These are phyloP conservation scores for Zhengitettix transpicula DNA, from an alignment of 2,888 invertebrate genomes.

Conservation along the genomic window DNA sequence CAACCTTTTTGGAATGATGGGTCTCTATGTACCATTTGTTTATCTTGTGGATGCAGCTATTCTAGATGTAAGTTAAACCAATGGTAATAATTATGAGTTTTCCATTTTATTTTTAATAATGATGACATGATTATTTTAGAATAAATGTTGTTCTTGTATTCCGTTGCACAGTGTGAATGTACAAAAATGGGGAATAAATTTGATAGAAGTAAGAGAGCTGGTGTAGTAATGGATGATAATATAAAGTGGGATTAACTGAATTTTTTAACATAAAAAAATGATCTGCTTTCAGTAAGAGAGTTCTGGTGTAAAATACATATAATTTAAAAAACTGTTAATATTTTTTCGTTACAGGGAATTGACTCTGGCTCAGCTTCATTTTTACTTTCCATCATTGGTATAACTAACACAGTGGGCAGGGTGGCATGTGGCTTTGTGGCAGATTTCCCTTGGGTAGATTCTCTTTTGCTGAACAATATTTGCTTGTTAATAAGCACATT, in stretches of 20 bases:
- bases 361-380: constrained; percentile 54
- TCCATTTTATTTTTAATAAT: too few relatives aligned
- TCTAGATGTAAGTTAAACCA: constrained; percentile 37
- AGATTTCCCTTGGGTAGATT: constrained; percentile 81
- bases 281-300: too few relatives aligned
- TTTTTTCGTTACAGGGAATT: constrained; percentile 41
- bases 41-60: constrained; percentile 75
- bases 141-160: too few relatives aligned
- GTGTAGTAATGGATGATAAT: too few relatives aligned
- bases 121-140: too few relatives aligned
- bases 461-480: constrained; percentile 81
- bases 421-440: constrained; percentile 80
- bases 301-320: background rate
- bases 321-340: background rate
- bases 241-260: too few relatives aligned
- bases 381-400: constrained; percentile 69
- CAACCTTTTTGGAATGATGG: constrained; percentile 94
- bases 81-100: too few relatives aligned
- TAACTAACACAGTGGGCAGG: constrained; percentile 88
- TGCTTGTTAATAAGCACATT: constrained; percentile 82
- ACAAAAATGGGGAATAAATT: too few relatives aligned
- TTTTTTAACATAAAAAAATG: too few relatives aligned
- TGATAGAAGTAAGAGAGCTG: too few relatives aligned
- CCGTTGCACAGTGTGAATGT: too few relatives aligned
- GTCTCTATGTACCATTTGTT: constrained; percentile 91